A percentile compares a stretch with the other conserved stretches of the same genome.
Conservation (phyloP, 2,888 invertebrate genomes). For the Caradrina kadenii region DNA sequence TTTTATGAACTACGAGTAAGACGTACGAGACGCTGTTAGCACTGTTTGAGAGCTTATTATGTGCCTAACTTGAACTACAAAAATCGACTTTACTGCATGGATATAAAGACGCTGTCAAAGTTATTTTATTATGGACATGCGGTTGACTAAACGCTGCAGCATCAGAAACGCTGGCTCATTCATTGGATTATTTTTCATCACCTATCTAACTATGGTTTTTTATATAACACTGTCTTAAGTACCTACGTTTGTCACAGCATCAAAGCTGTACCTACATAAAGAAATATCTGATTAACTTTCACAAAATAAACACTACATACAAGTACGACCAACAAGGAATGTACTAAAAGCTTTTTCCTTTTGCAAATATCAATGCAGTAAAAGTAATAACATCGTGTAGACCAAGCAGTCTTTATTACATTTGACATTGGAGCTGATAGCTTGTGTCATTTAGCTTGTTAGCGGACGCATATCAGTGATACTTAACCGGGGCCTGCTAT, state of each 20-base stretch:
- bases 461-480: conserved; percentile 68
- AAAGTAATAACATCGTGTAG: conserved; percentile 49
- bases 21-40: conserved; percentile 23
- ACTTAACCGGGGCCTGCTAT: conserved; percentile 68
- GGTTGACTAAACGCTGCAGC: conserved; percentile 10
- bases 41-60: conserved; percentile 75
- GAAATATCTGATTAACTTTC: conserved; percentile 11
- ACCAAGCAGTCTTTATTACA: conserved; percentile 63
- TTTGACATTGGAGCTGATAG: conserved; percentile 63
- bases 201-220: conserved; percentile 48
- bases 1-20: conserved; percentile 1
- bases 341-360: conserved; percentile 24
- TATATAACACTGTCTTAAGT: conserved; percentile 20
- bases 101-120: conserved; percentile 1
- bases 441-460: conserved; percentile 68
- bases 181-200: conserved; percentile 58
- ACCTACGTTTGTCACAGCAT: neutral
- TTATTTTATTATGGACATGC: neutral
- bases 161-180: conserved; percentile 31
- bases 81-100: neutral
- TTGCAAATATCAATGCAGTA: conserved; percentile 51
- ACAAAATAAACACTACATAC: neutral
- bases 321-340: neutral
- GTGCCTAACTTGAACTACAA: conserved; percentile 11
- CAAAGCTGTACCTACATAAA: neutral